These are phyloP conservation scores for Peromyscus leucopus DNA, from an alignment of 2,113 vertebrate genomes.

Conservation along the genomic window DNA sequence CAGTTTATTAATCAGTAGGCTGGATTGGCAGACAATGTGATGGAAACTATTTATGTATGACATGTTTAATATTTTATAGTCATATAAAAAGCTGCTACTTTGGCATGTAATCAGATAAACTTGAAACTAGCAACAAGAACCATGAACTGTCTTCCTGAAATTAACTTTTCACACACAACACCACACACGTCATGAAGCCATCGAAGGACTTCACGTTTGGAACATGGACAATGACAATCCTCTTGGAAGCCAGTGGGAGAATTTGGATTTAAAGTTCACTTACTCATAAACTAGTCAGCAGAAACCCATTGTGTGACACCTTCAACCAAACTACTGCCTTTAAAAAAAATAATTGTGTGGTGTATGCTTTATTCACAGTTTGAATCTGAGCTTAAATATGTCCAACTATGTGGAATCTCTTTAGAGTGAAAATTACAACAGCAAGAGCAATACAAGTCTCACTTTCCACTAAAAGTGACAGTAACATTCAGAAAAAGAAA, in stretches of 20 bases:
- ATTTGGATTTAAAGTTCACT: not conserved
- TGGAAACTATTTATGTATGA: conserved; percentile 78
- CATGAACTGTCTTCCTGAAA: conserved; percentile 45
- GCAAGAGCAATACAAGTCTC: not conserved
- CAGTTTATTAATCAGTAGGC: conserved; percentile 82
- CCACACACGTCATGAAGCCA: not conserved
- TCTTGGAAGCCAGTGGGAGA: not conserved
- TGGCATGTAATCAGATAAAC: conserved; percentile 73
- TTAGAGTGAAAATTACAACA: not conserved
- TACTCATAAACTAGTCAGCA: not conserved
- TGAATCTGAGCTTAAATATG: not conserved
- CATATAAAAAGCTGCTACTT: conserved; percentile 75
- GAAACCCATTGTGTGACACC: not conserved
- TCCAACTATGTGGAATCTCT: not conserved
- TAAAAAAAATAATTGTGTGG: not conserved
- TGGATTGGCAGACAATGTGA: conserved; percentile 72
- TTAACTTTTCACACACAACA: conserved; percentile 36
- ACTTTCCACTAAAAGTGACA: not conserved
- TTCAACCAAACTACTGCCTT: not conserved
- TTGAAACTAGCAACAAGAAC: conserved; percentile 69
- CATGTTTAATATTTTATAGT: conserved; percentile 80
- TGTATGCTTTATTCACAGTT: not conserved
- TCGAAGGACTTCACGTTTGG: not conserved
- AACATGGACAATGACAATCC: not conserved
- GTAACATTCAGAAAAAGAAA: not conserved